Conservation (phyloP, 1,140 invertebrate species). For the Brachionus angularis region DNA sequence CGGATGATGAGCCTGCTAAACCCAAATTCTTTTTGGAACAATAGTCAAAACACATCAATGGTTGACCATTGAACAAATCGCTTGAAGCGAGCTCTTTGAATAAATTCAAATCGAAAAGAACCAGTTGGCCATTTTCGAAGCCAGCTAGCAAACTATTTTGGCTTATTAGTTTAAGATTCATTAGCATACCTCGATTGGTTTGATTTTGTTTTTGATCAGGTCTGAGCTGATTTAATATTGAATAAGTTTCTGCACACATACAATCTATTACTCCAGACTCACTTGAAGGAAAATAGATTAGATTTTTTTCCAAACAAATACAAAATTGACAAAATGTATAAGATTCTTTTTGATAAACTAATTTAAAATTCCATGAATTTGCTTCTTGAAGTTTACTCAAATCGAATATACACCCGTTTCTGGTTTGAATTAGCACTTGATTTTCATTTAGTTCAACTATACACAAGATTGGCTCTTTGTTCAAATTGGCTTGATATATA, state of each 20-base stretch:
- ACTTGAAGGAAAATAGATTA: neutral
- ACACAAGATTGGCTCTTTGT: neutral
- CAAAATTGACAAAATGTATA: constrained; percentile 32
- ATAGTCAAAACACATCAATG: constrained; percentile 25
- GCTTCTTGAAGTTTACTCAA: neutral
- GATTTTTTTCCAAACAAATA: neutral
- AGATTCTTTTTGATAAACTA: constrained; percentile 25
- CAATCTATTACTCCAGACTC: neutral
- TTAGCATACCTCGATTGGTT: constrained; percentile 24
- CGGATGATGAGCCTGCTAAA: constrained; percentile 3
- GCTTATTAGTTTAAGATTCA: neutral
- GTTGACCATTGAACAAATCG: constrained; percentile 27
- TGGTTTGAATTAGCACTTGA: neutral
- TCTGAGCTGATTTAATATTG: neutral
- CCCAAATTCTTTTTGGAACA: constrained; percentile 3
- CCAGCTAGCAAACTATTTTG: neutral
- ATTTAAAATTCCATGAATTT: neutral
- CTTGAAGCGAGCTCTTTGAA: neutral
- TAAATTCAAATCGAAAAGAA: constrained; percentile 13
- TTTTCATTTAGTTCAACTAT: neutral
- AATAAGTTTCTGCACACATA: neutral
- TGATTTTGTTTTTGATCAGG: neutral
- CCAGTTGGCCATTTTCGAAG: constrained; percentile 30
- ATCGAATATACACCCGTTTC: constrained; percentile 15
- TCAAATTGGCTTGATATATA: neutral